These are phyloP conservation scores for Oreochromis mossambicus DNA, from an alignment of 2,797 vertebrate genomes.

Conservation along the genomic window DNA sequence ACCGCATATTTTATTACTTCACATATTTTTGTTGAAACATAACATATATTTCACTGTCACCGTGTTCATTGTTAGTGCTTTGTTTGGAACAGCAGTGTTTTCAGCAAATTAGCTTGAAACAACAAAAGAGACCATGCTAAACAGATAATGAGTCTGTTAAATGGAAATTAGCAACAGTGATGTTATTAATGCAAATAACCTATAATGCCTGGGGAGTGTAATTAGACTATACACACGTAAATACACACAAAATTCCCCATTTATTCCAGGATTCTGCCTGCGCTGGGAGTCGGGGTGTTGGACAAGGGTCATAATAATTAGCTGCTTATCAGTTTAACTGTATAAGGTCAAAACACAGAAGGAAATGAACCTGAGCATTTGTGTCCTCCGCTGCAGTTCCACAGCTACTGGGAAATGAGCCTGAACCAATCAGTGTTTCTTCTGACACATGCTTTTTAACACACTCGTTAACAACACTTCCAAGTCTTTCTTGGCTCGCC, in stretches of 20 bases:
- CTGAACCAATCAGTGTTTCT: slow-evolving; percentile 1
- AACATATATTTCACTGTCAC: background rate
- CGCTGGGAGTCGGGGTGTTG: background rate
- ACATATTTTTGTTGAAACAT: background rate
- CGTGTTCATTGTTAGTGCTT: background rate
- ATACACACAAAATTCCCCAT: background rate
- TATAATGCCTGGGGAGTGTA: background rate
- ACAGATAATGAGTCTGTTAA: slow-evolving; percentile 8
- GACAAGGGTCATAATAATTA: background rate
- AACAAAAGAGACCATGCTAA: background rate
- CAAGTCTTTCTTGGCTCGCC: background rate
- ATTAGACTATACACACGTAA: slow-evolving; percentile 4
- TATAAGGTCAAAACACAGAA: slow-evolving; percentile 3
- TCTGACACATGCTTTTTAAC: background rate
- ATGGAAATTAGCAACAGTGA: background rate
- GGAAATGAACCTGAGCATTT: slow-evolving; percentile 1
- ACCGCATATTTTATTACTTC: background rate
- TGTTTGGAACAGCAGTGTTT: background rate
- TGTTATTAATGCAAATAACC: slow-evolving; percentile 26
- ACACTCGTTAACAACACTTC: background rate
- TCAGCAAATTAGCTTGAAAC: slow-evolving; percentile 3
- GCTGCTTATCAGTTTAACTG: slow-evolving; percentile 11
- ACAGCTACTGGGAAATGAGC: slow-evolving; percentile 1
- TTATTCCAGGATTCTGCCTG: background rate
- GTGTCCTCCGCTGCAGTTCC: background rate